A percentile compares a stretch with the other conserved stretches of the same genome.
Evolutionary conservation across 2,888 invertebrate species (phyloP).

Genomic region (Drosophila koepferae): DNA sequence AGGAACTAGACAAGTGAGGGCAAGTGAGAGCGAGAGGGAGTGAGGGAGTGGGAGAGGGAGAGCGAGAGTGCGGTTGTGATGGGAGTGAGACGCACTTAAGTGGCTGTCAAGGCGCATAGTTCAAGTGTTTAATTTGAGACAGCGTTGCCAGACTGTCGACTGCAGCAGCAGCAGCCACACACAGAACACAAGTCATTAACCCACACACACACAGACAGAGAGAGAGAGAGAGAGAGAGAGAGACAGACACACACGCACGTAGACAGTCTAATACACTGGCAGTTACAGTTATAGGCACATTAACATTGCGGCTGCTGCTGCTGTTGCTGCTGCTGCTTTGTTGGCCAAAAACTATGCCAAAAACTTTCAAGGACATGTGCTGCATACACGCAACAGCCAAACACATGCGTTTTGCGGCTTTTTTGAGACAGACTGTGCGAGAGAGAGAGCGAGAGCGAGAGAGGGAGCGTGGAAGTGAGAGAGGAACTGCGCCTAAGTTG

Average conservation of each 20-base stretch:
- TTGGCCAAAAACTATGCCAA: slow-evolving; percentile 84
- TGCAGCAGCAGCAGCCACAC: slow-evolving; percentile 23
- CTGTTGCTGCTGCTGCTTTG: slow-evolving; percentile 41
- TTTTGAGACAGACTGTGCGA: slow-evolving; percentile 28
- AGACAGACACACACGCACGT: slow-evolving; percentile 9
- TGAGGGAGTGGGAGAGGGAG: background rate
- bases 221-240: slow-evolving; percentile 7
- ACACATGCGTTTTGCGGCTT: slow-evolving; percentile 63
- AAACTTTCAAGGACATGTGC: slow-evolving; percentile 85
- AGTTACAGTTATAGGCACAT: slow-evolving; percentile 57
- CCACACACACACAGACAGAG: slow-evolving; percentile 20
- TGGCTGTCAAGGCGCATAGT: slow-evolving; percentile 47
- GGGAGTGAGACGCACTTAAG: slow-evolving; percentile 35
- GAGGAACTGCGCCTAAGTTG: slow-evolving; percentile 30
- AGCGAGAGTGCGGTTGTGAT: background rate
- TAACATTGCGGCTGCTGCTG: slow-evolving; percentile 55
- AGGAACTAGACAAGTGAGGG: slow-evolving; percentile 32
- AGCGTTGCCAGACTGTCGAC: slow-evolving; percentile 49
- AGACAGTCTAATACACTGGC: slow-evolving; percentile 20
- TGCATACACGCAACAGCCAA: slow-evolving; percentile 57
- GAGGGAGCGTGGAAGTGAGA: background rate
- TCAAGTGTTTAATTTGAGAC: slow-evolving; percentile 59
- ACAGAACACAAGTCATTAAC: slow-evolving; percentile 57
- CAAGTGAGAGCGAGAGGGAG: background rate
- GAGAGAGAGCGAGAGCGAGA: background rate